phyloP scores from a whole-genome alignment of 2,113 vertebrate genomes.

The Paedocypris sp. region DNA sequence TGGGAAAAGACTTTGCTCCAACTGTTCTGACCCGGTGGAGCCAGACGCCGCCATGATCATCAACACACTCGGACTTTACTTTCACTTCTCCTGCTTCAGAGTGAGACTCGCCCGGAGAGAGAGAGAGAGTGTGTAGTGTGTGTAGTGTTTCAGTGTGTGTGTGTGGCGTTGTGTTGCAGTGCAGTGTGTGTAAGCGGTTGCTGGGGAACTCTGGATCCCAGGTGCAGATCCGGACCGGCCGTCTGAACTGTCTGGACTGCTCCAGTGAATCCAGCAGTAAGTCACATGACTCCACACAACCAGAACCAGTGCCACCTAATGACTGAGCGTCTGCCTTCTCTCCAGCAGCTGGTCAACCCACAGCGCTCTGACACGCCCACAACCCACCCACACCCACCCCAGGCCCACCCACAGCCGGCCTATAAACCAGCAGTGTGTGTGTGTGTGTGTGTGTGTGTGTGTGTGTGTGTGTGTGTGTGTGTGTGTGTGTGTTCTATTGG shows the following conservation, averaged over 20 bases:
- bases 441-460: too few relatives aligned
- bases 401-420: too few relatives aligned
- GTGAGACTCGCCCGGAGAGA: conserved; percentile 57
- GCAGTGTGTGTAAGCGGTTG: conserved; percentile 82
- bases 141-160: neutral
- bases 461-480: too few relatives aligned
- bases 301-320: too few relatives aligned
- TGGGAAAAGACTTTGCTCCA: conserved; percentile 85
- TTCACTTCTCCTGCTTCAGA: conserved; percentile 95
- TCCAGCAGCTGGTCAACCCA: conserved; percentile 89
- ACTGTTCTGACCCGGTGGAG: conserved; percentile 78
- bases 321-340: conserved; percentile 8
- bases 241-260: conserved; percentile 87
- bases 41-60: conserved; percentile 98
- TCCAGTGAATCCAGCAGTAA: conserved; percentile 84
- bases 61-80: conserved; percentile 83
- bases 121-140: too few relatives aligned
- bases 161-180: conserved; percentile 55
- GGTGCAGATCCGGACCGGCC: conserved; percentile 85
- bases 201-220: conserved; percentile 87
- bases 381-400: too few relatives aligned
- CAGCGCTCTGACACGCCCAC: conserved; percentile 73
- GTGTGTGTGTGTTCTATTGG: too few relatives aligned
- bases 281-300: conserved; percentile 27
- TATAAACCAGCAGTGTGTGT: too few relatives aligned